Evolutionary conservation across 2,797 vertebrate genomes (phyloP), one percentile per base, ranked within the genome.

Genomic region (Arrhamphus sclerolepis): DNA sequence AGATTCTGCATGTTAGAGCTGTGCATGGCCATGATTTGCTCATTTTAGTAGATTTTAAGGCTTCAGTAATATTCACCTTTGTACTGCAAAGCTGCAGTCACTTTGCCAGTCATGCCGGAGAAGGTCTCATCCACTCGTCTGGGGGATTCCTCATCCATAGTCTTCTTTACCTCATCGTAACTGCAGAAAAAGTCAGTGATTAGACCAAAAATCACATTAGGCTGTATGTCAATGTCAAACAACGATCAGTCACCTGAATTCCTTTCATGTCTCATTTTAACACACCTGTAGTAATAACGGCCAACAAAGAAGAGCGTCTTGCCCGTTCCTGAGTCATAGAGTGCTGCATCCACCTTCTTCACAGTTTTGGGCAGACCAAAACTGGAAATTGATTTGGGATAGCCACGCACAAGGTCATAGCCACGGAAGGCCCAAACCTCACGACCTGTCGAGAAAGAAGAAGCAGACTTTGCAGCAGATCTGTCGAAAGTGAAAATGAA

Each of bases 251-350:
- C 6, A 13, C 13, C 5, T 4, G 24, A 13, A 22, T 1, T 48
- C 0, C 19, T 42, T 21, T 17, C 14, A 38, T 13, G 17, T 43
- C 13, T 18, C 18, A 0, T 19, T 46, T 38, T 16, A 38, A 62
- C 49, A 70, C 82, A 95, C 95, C 94, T 95, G 92, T 93, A 97
- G 69, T 92, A 94, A 54, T 88, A 66, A 18, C 78, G 62, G 24
- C 76, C 92, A 20, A 83, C 60, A 57, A 96, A 95, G 82, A 96
- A 93, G 54, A 95, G 85, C 16, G 93, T 95, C 77, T 94, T 95
- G 24, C 84, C 61, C 31, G 90, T 85, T 0, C 74, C 40, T 62
- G 47, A 79, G 20, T 94, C 91, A 50, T 90, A 89, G 54, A 94
- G 50, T 11, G 87, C 94, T 21, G 95, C 94, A 18, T 94, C 88